Evolutionary conservation across 2,797 vertebrate genomes (phyloP), one percentile per base, ranked within the genome.

Genomic region (Hydrolagus colliei): DNA sequence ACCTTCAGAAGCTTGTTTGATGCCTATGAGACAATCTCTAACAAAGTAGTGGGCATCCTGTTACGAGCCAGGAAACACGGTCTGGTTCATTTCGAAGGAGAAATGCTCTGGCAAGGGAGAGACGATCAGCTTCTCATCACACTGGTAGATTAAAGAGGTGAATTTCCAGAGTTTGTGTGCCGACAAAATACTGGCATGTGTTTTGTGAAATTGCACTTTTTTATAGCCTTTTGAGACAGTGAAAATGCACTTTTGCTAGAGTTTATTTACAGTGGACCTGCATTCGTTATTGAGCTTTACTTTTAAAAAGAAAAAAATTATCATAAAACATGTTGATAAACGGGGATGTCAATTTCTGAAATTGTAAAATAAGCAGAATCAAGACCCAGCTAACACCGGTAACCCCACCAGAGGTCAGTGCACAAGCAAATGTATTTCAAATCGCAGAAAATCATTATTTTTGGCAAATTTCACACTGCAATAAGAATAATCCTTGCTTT

Each of bases 101-200:
- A 98, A 92, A 98, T 97, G 96, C 92, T 98, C 86, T 98, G 96
- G 97, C 97, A 98, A 92, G 96, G 96, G 88, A 94, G 94, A 91
- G 96, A 98, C 89, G 93, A 98, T 88, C 88, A 90, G 0, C 91
- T 94, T 27, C 52, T 95, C 86, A 96, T 98, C 87, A 94, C 92
- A 86, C 91, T 98, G 88, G 86, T 96, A 77, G 87, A 92, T 8
- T 94, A 89, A 90, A 67, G 80, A 85, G 86, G 35, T 86, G 16
- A 20, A 1, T 9, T 76, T 52, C 4, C 35, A 32, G 10, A 62
- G n/a, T 82, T 20, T 67, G 16, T 71, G 41, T 52, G 3, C 41
- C 41, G 6, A 20, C 14, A 18, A 71, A 84, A 41, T 35, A 7
- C 11, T 13, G 27, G 22, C 16, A 27, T 13, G 18, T 13, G 22